These are phyloP conservation scores for Acanthopleura granulata DNA, from an alignment of 2,888 invertebrate genomes.

Conservation along the genomic window DNA sequence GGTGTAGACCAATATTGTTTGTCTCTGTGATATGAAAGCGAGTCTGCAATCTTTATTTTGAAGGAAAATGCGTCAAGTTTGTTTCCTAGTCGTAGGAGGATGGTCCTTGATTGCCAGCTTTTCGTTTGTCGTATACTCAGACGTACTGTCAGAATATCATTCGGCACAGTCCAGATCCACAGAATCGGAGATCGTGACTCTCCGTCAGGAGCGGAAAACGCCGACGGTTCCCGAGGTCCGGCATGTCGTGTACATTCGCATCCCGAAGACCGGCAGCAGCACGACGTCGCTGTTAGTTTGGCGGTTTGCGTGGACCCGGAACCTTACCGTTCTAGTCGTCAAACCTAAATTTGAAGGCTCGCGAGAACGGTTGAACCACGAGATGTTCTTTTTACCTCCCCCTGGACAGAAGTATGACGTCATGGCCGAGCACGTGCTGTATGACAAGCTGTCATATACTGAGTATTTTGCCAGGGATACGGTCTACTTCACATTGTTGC, in stretches of 20 bases:
- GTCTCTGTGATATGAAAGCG: no score
- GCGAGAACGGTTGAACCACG: neutral
- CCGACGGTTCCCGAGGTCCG: neutral
- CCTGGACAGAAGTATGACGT: neutral
- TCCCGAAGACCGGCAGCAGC: constrained; percentile 2
- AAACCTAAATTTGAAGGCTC: neutral
- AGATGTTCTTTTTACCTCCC: neutral
- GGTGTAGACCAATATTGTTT: no score
- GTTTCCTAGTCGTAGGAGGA: no score
- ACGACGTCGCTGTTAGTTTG: neutral
- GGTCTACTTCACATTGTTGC: neutral
- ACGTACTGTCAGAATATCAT: neutral
- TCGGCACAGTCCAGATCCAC: no score
- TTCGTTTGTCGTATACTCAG: no score
- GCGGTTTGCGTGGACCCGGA: neutral
- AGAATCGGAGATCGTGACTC: neutral
- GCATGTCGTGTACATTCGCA: neutral
- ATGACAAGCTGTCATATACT: neutral
- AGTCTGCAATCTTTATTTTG: no score
- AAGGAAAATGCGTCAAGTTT: no score
- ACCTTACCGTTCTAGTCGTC: neutral
- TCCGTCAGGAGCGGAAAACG: neutral
- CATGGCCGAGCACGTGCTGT: neutral
- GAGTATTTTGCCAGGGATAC: neutral
- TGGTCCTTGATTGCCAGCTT: no score